Conservation (phyloP, 2,797 vertebrate species). For the Thalassophryne amazonica region DNA sequence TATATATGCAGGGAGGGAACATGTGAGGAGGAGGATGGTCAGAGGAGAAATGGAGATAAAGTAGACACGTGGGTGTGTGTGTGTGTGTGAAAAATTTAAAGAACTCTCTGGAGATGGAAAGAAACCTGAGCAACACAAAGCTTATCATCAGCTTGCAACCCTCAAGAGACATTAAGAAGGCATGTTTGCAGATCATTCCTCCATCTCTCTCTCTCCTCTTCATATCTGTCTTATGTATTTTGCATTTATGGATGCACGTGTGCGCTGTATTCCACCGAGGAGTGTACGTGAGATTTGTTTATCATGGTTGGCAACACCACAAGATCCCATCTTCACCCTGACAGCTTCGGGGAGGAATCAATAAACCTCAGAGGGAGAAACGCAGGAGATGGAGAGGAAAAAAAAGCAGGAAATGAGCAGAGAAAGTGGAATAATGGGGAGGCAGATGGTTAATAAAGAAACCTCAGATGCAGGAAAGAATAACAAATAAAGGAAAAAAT, state of each 20-base stretch:
- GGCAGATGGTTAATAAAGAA: slow-evolving; percentile 57
- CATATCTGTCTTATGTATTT: slow-evolving; percentile 30
- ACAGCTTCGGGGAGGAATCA: slow-evolving; percentile 49
- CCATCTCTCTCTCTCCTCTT: not conserved
- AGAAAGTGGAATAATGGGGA: not conserved
- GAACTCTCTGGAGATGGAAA: not conserved
- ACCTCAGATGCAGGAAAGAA: not conserved
- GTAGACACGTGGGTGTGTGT: not conserved
- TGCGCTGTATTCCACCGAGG: slow-evolving; percentile 10
- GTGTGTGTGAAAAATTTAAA: not conserved
- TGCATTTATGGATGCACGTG: slow-evolving; percentile 18
- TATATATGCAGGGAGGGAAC: not conserved
- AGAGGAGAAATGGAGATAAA: not conserved
- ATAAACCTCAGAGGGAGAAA: slow-evolving; percentile 31
- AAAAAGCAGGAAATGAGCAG: slow-evolving; percentile 6
- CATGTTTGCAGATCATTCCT: slow-evolving; percentile 35
- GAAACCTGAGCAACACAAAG: not conserved
- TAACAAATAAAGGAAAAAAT: not conserved
- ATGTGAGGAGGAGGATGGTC: not conserved
- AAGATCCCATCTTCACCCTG: slow-evolving; percentile 38
- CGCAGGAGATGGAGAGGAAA: slow-evolving; percentile 1
- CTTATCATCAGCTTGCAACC: not conserved
- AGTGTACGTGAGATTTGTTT: slow-evolving; percentile 36
- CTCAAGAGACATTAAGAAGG: slow-evolving; percentile 26
- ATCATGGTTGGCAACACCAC: slow-evolving; percentile 30